Percentiles rank a stretch among this genome's conserved stretches.
Evolutionary conservation across 2,888 invertebrate genomes (phyloP).

Genomic region (Temnothorax rugatulus): DNA sequence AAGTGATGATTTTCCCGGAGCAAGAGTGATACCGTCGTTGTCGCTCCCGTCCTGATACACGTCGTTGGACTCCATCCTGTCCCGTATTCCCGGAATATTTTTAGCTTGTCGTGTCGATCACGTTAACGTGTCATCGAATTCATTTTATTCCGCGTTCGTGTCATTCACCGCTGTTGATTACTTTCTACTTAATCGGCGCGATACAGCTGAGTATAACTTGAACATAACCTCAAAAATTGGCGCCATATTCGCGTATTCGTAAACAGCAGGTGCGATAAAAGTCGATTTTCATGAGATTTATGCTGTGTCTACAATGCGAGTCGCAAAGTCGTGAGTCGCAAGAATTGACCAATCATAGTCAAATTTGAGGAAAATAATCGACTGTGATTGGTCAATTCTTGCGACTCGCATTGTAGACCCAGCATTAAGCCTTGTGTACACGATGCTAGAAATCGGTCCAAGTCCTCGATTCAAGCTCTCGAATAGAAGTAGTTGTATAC

Average conservation of each 20-base stretch:
- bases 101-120: background rate
- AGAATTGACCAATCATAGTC: too few species aligned
- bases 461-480: too few species aligned
- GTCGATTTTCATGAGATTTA: constrained; percentile 10
- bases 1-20: background rate
- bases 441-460: too few species aligned
- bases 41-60: background rate
- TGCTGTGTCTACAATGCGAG: too few species aligned
- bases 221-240: constrained; percentile 41
- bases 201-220: background rate
- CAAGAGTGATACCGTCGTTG: constrained; percentile 23
- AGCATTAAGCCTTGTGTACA: too few species aligned
- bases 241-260: constrained; percentile 16
- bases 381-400: too few species aligned
- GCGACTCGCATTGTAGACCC: too few species aligned
- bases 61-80: constrained; percentile 12
- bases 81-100: background rate
- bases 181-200: background rate
- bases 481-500: too few species aligned
- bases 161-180: background rate
- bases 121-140: background rate
- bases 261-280: background rate
- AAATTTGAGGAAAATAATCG: too few species aligned
- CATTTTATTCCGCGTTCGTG: background rate
- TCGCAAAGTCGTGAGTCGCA: too few species aligned